Percentiles rank a stretch among this genome's conserved stretches.
Conservation (phyloP, 2,113 vertebrate genomes). For the Chelonoidis abingdonii region DNA sequence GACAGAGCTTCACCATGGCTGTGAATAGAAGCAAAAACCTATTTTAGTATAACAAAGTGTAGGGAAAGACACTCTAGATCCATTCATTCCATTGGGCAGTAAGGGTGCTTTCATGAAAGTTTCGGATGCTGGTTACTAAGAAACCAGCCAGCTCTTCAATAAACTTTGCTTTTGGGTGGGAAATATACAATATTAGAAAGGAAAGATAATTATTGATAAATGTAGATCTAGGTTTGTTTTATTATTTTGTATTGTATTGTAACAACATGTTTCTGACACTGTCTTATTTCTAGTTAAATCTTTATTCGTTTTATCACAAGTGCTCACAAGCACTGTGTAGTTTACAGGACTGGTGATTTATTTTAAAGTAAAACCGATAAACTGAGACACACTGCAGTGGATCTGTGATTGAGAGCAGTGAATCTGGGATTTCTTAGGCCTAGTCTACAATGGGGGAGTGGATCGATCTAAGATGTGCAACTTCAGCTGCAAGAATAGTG, state of each 20-base stretch:
- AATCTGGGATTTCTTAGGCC: background rate
- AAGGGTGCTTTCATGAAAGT: no score
- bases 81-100: no score
- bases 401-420: background rate
- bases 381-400: background rate
- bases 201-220: background rate
- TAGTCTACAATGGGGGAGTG: no score
- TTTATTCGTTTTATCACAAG: background rate
- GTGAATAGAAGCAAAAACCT: no score
- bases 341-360: background rate
- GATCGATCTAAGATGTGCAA: no score
- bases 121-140: background rate
- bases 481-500: no score
- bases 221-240: background rate
- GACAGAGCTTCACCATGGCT: no score
- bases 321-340: background rate
- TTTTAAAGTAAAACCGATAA: background rate
- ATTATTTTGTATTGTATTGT: background rate
- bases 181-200: background rate
- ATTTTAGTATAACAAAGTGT: no score
- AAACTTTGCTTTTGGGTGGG: background rate
- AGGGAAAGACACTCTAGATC: no score
- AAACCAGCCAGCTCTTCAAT: background rate
- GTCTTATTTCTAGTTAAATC: background rate
- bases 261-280: background rate